A percentile compares a stretch with the other conserved stretches of the same genome.
Conservation (phyloP, 2,888 invertebrate species). For the Drosophila melanosoma region DNA sequence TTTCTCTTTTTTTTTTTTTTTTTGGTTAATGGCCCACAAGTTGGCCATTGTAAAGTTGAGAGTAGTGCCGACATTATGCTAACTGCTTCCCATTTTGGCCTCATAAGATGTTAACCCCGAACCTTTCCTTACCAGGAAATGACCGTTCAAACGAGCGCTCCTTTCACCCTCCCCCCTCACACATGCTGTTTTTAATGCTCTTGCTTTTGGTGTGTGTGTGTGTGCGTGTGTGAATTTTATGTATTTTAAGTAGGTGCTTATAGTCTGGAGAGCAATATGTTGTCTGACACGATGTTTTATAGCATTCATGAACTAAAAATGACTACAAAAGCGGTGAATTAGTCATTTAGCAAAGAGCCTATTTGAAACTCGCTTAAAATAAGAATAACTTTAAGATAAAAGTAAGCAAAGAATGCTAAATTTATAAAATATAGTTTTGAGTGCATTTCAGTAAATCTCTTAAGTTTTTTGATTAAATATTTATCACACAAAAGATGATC, state of each 20-base stretch:
- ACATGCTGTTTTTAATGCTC: conserved; percentile 35
- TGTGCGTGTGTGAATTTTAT: conserved; percentile 37
- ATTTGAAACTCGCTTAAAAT: neutral
- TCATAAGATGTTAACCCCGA: conserved; percentile 49
- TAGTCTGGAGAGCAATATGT: conserved; percentile 43
- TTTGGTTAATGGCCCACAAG: conserved; percentile 75
- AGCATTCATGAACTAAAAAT: conserved; percentile 55
- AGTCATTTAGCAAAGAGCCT: conserved; percentile 23
- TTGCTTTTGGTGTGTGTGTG: conserved; percentile 1
- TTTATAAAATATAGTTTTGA: neutral
- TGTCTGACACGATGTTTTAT: conserved; percentile 27
- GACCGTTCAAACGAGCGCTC: conserved; percentile 54
- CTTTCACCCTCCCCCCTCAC: conserved; percentile 5
- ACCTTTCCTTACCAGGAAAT: conserved; percentile 64
- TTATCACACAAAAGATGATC: neutral
- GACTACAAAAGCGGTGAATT: conserved; percentile 35
- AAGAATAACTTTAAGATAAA: neutral
- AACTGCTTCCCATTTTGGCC: conserved; percentile 63
- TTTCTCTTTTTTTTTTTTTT: conserved; percentile 43
- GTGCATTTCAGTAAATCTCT: neutral
- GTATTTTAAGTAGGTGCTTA: conserved; percentile 46
- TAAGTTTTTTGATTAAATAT: neutral
- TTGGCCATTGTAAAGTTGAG: conserved; percentile 70
- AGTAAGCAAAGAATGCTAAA: neutral
- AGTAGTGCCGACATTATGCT: conserved; percentile 59